phyloP scores from a whole-genome alignment of 2,888 invertebrate species.

The Lithophane socia region DNA sequence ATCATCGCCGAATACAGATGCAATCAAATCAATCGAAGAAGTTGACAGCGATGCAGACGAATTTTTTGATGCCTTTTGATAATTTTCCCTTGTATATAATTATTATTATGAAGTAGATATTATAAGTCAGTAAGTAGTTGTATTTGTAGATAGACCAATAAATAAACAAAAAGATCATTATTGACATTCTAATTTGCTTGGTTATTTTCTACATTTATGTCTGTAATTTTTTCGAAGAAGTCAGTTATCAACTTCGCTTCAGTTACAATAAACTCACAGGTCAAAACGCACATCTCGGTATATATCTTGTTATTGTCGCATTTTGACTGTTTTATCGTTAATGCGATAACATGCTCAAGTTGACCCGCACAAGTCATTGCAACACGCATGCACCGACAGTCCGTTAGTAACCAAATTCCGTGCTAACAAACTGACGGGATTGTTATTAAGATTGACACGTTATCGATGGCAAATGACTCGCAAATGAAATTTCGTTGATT shows the following conservation, averaged over 20 bases:
- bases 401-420: constrained; percentile 31
- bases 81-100: no score
- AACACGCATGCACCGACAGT: neutral
- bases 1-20: neutral
- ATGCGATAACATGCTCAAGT: neutral
- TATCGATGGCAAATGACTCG: constrained; percentile 63
- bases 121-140: no score
- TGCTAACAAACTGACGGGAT: constrained; percentile 34
- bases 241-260: neutral
- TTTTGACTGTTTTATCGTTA: neutral
- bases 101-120: no score
- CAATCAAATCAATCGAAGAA: neutral
- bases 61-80: no score
- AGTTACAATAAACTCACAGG: neutral
- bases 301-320: neutral
- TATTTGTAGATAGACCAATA: no score
- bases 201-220: no score
- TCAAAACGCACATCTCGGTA: neutral
- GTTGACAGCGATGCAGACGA: no score
- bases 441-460: constrained; percentile 61
- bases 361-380: neutral
- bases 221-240: neutral
- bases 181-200: no score
- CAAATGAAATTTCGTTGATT: constrained; percentile 84
- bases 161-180: no score